Evolutionary conservation across 2,113 vertebrate genomes (phyloP), one percentile per base, ranked within the genome.

Genomic region (Tupaia tana): DNA sequence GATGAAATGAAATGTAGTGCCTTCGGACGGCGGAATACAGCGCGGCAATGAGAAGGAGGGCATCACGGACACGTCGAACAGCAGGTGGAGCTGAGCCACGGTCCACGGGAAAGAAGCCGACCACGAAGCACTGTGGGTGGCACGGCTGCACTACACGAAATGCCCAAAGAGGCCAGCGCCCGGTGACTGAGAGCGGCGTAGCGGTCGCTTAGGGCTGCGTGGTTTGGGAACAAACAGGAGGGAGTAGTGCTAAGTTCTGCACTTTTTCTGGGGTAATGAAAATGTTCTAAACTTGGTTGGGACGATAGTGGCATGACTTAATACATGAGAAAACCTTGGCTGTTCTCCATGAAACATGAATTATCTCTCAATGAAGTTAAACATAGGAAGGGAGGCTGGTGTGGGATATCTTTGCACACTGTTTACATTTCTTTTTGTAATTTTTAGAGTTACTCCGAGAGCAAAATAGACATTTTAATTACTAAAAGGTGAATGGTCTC

Each of bases 51-150:
- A 43, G 31, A 19, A 63, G 22, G 69, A 16, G 54, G 3, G 20
- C 18, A 6, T 43, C 43, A 43, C 43, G 43, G 43, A 6, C 43
- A 43, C 43, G 43, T 43, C 43, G 43, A 6, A 6, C 43, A 43
- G 43, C 43, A 43, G 43, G 43, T 43, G 43, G 43, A 43, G 43
- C 43, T 43, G 43, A 43, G 43, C 43, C 43, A 43, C 43, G 4
- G 43, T 43, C 43, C 43, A 43, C 43, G 43, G 43, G 43, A 43
- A 43, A 29, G 14, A 29, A 29, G 31, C 27, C 9, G 3, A 58
- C 16, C 20, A 4, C 9, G 7, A 11, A 9, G 54, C 7, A 25
- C 2, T 0, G 29, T 2, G 6, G 5, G 1, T 3, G 19, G 0
- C 3, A 5, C 0, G 6, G 2, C 13, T 67, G 7, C 11, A 14